Conservation (phyloP, 1,140 invertebrate genomes). For the Vollenhovia emeryi region DNA sequence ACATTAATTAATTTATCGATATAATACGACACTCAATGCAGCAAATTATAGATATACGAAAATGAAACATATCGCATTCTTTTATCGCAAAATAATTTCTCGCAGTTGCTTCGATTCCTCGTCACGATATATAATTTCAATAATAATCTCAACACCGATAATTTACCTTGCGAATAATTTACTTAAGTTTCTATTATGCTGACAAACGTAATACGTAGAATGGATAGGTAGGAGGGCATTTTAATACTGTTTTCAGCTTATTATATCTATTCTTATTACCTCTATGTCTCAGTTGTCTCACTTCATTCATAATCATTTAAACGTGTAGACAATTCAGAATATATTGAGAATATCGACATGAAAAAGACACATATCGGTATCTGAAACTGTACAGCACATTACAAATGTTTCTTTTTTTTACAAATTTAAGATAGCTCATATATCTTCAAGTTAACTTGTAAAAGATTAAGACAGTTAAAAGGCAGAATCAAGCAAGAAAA, state of each 20-base stretch:
- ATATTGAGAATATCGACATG: background rate
- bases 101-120: background rate
- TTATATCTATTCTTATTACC: no score
- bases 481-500: background rate
- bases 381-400: background rate
- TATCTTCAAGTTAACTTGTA: no score
- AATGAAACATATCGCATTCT: background rate
- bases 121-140: background rate
- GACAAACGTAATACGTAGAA: background rate
- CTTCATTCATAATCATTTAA: background rate
- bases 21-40: background rate
- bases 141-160: background rate
- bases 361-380: no score
- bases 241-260: background rate
- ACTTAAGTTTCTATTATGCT: background rate
- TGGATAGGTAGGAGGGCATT: no score
- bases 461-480: background rate
- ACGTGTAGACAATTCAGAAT: background rate
- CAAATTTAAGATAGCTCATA: background rate
- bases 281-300: no score
- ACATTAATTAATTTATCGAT: background rate
- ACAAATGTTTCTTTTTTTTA: background rate
- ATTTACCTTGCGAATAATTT: background rate
- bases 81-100: background rate
- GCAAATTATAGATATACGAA: background rate